Evolutionary conservation across 2,113 vertebrate species (phyloP), one percentile per base, ranked within the genome.

Genomic region (Tiliqua scincoides): DNA sequence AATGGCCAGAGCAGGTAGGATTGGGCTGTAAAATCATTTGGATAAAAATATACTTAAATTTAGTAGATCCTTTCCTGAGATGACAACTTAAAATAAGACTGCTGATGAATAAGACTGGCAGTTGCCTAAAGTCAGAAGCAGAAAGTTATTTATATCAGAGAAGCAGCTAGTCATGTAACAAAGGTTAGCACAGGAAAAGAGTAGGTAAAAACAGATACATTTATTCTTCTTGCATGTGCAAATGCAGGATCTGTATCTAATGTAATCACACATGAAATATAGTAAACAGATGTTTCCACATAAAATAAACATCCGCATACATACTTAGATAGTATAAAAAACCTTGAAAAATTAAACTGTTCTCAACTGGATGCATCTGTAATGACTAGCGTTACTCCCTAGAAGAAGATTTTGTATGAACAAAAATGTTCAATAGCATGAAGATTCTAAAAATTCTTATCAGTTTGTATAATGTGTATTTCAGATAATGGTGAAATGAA

Each of bases 351-450:
- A 27, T 59, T 43, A 71, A 79, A 3, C n/a, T 74, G 37, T 54
- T n/a, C 12, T 84, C 70, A 67, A 40, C 23, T 81, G 21, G 67
- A 68, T 43, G 27, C 43, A 57, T 59, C 25, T 32, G 10, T 65
- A 82, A 43, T 59, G 74, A 25, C 61, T 32, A 74, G 70, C 25
- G 4, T 4, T 62, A 52, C 17, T 52, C 4, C n/a, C 11, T 67
- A 10, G 18, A 12, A 74, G 27, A n/a, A 25, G 15, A 17, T 8
- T 57, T 79, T 18, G 7, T 5, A 3, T 72, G 40, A 74, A 80
- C 30, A 79, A 68, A 86, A 78, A 57, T 74, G 25, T 76, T 59
- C 73, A 84, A 12, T 84, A 57, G 71, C 73, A 83, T 63, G 48
- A 2, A 0, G 0, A 30, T 62, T 30, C 82, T 84, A 63, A 88